Conservation (phyloP, 92 coral and sea anemone genomes). For the Muricea muricata region DNA sequence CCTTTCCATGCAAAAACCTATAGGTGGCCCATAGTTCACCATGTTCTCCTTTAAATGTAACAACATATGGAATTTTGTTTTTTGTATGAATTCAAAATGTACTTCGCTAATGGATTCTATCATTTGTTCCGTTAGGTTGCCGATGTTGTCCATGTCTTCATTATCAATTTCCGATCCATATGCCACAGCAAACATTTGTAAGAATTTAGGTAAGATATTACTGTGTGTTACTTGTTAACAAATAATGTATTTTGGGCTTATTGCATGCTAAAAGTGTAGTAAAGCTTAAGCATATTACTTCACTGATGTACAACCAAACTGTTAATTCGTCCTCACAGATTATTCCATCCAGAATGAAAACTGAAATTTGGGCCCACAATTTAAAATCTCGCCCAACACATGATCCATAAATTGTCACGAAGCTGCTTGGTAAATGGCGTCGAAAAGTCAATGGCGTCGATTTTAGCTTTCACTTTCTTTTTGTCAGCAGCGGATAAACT, state of each 20-base stretch:
- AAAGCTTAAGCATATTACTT: neutral
- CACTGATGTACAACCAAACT: neutral
- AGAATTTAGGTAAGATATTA: too few species aligned
- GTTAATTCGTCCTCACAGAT: neutral
- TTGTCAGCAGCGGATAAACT: neutral
- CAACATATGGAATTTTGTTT: neutral
- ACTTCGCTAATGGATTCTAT: neutral
- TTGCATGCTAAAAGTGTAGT: too few species aligned
- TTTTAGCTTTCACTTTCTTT: neutral
- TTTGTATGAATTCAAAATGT: neutral
- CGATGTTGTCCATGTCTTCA: neutral
- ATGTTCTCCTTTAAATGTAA: neutral
- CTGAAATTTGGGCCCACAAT: conserved; percentile 7
- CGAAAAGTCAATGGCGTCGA: neutral
- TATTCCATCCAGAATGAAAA: neutral
- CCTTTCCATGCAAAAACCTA: conserved; percentile 3
- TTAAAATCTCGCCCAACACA: conserved; percentile 23
- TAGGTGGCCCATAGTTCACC: neutral
- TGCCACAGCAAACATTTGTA: neutral
- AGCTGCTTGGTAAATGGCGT: neutral
- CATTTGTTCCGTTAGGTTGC: neutral
- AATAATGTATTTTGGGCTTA: too few species aligned
- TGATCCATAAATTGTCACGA: neutral
- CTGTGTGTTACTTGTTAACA: neutral
- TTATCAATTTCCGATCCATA: neutral